Percentiles rank a stretch among this genome's conserved stretches.
Evolutionary conservation across 1,140 invertebrate genomes (phyloP).

Genomic region (Bilobella aurantiaca): DNA sequence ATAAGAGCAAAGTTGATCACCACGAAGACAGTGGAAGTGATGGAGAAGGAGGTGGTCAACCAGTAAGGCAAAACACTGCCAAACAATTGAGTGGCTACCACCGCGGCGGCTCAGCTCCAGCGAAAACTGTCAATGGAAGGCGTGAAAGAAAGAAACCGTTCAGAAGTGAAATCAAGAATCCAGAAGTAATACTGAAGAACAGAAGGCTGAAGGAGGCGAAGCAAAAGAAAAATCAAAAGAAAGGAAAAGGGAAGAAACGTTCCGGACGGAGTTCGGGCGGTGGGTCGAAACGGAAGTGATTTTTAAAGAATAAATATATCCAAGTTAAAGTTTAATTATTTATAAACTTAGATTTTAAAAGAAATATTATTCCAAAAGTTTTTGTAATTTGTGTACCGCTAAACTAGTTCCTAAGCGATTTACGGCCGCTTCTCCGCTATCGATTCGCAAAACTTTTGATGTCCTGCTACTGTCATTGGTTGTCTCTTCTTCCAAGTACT

Average conservation of each 20-base stretch:
- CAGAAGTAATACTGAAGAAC: constrained; percentile 59
- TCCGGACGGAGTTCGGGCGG: neutral
- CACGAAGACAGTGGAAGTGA: constrained; percentile 50
- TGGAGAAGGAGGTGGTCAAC: constrained; percentile 41
- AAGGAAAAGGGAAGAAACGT: constrained; percentile 10
- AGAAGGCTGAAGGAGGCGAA: constrained; percentile 49
- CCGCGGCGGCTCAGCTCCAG: constrained; percentile 20
- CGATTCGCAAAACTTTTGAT: neutral
- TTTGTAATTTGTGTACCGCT: constrained; percentile 25
- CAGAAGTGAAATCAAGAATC: constrained; percentile 50
- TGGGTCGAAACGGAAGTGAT: neutral
- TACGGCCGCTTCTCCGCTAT: constrained; percentile 12
- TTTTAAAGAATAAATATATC: constrained; percentile 2
- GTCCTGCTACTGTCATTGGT: neutral
- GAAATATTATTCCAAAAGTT: constrained; percentile 13
- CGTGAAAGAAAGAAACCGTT: constrained; percentile 39
- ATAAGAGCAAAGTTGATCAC: constrained; percentile 62
- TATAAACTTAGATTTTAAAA: neutral
- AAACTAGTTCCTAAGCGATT: constrained; percentile 28
- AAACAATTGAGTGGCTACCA: constrained; percentile 1
- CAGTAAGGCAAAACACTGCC: constrained; percentile 10
- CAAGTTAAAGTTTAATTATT: neutral
- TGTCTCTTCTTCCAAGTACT: constrained; percentile 9
- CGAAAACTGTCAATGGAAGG: constrained; percentile 36
- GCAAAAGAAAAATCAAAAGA: constrained; percentile 36